Percentiles rank a stretch among this genome's conserved stretches.
Evolutionary conservation across 2,113 vertebrate genomes (phyloP).

Genomic region (Rattus rattus): DNA sequence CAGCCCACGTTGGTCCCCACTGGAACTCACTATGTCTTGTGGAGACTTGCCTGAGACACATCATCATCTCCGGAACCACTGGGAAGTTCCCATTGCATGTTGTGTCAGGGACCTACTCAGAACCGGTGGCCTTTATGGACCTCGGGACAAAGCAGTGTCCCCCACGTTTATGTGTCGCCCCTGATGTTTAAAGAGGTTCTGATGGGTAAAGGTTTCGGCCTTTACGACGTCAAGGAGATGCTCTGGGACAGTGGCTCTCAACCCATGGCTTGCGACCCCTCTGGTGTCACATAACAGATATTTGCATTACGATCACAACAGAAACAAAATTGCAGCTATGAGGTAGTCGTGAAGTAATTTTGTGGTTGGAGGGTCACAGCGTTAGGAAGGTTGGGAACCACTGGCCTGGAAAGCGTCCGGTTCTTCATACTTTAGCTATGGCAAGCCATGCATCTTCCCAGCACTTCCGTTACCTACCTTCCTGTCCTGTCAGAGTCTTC

Average conservation of each 20-base stretch:
- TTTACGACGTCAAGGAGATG: not conserved
- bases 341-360: not conserved
- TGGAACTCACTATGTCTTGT: not conserved
- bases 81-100: accelerated
- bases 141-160: not conserved
- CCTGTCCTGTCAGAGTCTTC: not conserved
- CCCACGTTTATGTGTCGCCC: accelerated
- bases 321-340: not conserved
- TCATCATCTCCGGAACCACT: not conserved
- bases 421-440: accelerated
- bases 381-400: too few relatives aligned
- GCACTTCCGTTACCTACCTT: too few relatives aligned
- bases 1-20: not conserved
- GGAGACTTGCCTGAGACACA: not conserved
- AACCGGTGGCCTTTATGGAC: not conserved
- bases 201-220: not conserved
- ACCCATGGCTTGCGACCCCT: not conserved
- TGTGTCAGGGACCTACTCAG: not conserved
- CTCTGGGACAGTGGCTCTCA: not conserved
- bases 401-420: too few relatives aligned
- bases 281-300: too few relatives aligned
- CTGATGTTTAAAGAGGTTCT: not conserved
- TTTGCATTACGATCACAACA: not conserved
- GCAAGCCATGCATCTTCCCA: accelerated
- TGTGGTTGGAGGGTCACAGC: not conserved